Percentiles rank a stretch among this genome's conserved stretches.
phyloP scores from a whole-genome alignment of 2,888 invertebrate genomes.

The Lasioglossum lativentre region DNA sequence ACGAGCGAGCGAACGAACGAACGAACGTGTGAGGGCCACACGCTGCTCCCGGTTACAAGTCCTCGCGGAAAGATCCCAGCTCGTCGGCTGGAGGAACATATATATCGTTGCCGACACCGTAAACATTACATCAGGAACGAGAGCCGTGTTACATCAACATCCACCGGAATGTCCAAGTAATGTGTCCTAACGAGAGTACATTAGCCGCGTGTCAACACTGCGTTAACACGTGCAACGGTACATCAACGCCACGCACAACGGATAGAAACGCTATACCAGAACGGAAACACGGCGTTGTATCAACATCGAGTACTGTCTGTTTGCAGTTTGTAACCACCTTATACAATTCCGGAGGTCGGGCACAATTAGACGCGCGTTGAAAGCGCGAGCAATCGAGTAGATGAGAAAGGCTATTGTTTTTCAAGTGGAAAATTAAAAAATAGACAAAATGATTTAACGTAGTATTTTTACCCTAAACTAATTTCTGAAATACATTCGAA shows the following conservation, averaged over 20 bases:
- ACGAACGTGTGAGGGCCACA: neutral
- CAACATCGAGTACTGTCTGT: neutral
- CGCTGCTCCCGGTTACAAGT: neutral
- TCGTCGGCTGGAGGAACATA: neutral
- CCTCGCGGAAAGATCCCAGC: neutral
- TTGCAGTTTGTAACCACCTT: neutral
- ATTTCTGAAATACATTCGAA: no score
- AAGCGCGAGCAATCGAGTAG: neutral
- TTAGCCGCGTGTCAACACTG: slow-evolving; percentile 16
- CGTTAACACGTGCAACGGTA: slow-evolving; percentile 4
- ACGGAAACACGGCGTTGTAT: neutral
- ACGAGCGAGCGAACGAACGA: neutral
- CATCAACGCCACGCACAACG: neutral
- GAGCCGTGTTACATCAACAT: neutral
- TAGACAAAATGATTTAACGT: neutral
- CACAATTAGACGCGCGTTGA: neutral
- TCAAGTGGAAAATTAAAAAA: neutral
- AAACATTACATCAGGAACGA: slow-evolving; percentile 2
- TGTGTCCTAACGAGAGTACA: slow-evolving; percentile 2
- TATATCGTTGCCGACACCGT: neutral
- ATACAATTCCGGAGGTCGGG: neutral
- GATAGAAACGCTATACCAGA: neutral
- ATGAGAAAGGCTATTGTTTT: neutral
- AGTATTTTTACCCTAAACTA: no score
- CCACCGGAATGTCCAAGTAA: slow-evolving; percentile 10